Evolutionary conservation across 1,140 invertebrate species (phyloP).

Genomic region (Cecropterus lyciades): DNA sequence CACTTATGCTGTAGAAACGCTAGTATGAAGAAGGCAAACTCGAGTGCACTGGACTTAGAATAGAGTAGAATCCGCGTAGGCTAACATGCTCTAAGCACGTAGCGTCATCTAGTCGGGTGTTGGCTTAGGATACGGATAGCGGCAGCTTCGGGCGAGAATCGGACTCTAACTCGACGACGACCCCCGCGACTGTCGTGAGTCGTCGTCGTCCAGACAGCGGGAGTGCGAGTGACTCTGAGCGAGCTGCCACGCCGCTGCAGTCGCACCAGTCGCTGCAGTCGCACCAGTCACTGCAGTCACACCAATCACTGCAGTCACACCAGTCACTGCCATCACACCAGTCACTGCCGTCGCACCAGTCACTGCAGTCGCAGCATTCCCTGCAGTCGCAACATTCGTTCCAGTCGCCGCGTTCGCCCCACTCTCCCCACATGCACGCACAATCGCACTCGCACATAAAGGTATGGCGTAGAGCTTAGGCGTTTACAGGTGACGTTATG

Average conservation of each 20-base stretch:
- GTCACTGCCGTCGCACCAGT: slow-evolving; percentile 10
- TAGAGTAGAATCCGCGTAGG: background rate
- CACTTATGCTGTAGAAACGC: no score
- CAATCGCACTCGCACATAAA: slow-evolving; percentile 4
- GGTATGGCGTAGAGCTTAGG: background rate
- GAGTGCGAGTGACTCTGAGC: slow-evolving; percentile 79
- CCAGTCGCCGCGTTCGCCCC: slow-evolving; percentile 21
- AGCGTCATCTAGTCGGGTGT: background rate
- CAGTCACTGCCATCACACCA: slow-evolving; percentile 17
- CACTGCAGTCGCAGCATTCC: slow-evolving; percentile 1
- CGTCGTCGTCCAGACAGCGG: slow-evolving; percentile 75
- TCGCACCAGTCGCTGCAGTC: slow-evolving; percentile 42
- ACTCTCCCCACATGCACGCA: slow-evolving; percentile 18
- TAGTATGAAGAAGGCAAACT: no score
- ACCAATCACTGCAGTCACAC: slow-evolving; percentile 13
- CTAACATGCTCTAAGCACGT: slow-evolving; percentile 3
- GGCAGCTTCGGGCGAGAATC: slow-evolving; percentile 89
- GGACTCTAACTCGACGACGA: slow-evolving; percentile 90
- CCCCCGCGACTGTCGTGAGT: slow-evolving; percentile 88
- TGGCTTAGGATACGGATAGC: slow-evolving; percentile 86
- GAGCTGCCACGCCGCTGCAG: slow-evolving; percentile 77
- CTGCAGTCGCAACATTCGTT: slow-evolving; percentile 19
- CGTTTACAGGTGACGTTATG: no score
- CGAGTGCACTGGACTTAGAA: background rate
- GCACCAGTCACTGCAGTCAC: slow-evolving; percentile 25